Evolutionary conservation across 2,888 invertebrate species (phyloP), one percentile per base, ranked within the genome.

Genomic region (Lathronympha strigana): DNA sequence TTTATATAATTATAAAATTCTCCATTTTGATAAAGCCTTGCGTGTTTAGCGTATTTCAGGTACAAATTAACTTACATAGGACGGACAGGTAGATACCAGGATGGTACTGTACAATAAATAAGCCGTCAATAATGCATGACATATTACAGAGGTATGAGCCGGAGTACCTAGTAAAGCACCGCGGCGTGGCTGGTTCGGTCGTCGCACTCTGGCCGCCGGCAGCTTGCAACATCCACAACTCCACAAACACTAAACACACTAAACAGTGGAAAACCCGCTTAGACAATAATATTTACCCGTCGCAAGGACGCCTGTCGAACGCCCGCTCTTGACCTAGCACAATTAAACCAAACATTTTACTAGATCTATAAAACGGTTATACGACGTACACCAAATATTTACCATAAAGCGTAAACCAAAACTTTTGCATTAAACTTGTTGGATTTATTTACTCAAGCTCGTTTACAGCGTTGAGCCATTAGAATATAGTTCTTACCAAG

Each of bases 401-500:
- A 92, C 90, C 90, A 91, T 91, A 90, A 90, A 90, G 88, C 90
- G 91, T 91, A 90, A 91, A 91, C 90, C 90, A 88, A 90, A 90
- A 90, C 87, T 89, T 91, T 91, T 90, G 91, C 91, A 91, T 90
- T 90, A 87, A 89, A 88, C 88, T 88, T 80, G 83, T 84, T 80
- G 81, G 87, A 86, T 90, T 89, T 90, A 90, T 90, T 90, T 90
- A 89, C 86, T 82, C 80, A 75, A 73, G 77, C 75, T 79, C 76
- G 78, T 79, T 80, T 87, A 84, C 84, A 84, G 73, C 73, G 73
- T 67, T 47, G 43, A 40, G 67, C 33, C 75, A 69, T 67, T 66
- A 69, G 50, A 88, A 76, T 78, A 69, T 76, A 67, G 71, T 70
- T 84, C 78, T 72, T 88, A 79, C 71, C 15, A 0, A 50, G 3